These are phyloP conservation scores for Clarias macrocephalus DNA, from an alignment of 2,113 vertebrate species.

Conservation along the genomic window DNA sequence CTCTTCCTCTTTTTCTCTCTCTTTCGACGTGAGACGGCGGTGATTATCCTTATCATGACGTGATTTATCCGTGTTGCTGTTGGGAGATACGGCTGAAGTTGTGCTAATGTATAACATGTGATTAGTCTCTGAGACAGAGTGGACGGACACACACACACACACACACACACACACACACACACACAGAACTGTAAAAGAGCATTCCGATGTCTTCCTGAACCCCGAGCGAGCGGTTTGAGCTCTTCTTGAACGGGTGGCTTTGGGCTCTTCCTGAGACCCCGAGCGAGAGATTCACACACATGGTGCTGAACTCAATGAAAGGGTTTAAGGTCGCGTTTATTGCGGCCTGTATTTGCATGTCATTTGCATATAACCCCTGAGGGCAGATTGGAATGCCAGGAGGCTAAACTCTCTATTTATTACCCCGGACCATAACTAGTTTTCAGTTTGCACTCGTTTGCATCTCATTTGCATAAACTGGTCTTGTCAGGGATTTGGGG, in stretches of 20 bases:
- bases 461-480: conserved; percentile 59
- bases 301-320: conserved; percentile 1
- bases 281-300: not conserved
- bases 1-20: not conserved
- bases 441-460: conserved; percentile 75
- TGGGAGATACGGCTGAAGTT: not conserved
- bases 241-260: too few relatives aligned
- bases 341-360: conserved; percentile 70
- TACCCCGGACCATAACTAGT: conserved; percentile 68
- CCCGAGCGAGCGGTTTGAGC: too few relatives aligned
- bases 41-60: not conserved
- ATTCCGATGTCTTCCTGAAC: too few relatives aligned
- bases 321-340: conserved; percentile 42
- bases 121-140: not conserved
- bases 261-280: not conserved
- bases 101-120: conserved; percentile 16
- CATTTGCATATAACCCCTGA: conserved; percentile 74
- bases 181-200: not conserved
- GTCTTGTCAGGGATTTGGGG: conserved; percentile 69
- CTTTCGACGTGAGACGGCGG: not conserved
- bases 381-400: conserved; percentile 72
- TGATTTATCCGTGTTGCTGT: not conserved
- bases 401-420: conserved; percentile 79
- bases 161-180: not conserved
- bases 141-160: not conserved